These are phyloP conservation scores for Electrophaes corylata DNA, from an alignment of 2,888 invertebrate species.

Conservation along the genomic window DNA sequence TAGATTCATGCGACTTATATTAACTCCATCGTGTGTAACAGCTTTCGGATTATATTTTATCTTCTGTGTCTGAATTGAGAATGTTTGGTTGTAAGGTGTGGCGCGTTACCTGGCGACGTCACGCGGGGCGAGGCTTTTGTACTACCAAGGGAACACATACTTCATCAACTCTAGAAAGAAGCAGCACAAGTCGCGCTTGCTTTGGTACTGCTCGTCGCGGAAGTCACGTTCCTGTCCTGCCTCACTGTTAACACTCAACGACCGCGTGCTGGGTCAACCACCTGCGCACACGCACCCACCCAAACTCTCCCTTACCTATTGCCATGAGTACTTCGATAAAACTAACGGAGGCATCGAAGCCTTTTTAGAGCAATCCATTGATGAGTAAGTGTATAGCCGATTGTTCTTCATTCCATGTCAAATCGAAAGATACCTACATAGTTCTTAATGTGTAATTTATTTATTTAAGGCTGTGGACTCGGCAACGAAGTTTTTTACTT, in stretches of 20 bases:
- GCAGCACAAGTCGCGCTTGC: constrained; percentile 53
- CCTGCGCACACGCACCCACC: constrained; percentile 65
- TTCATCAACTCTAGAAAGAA: constrained; percentile 63
- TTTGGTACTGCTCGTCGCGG: constrained; percentile 70
- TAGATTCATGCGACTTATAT: constrained; percentile 12
- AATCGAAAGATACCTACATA: background rate
- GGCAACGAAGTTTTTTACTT: background rate
- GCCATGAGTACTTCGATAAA: constrained; percentile 29
- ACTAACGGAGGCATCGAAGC: constrained; percentile 30
- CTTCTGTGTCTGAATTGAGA: constrained; percentile 18
- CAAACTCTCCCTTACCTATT: constrained; percentile 49
- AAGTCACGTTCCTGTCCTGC: constrained; percentile 64
- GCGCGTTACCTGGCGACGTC: constrained; percentile 59
- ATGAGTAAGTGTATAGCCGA: constrained; percentile 7
- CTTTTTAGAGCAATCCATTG: constrained; percentile 30
- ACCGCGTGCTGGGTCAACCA: constrained; percentile 56
- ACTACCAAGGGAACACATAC: constrained; percentile 65
- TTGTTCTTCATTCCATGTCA: background rate
- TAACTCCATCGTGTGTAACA: background rate
- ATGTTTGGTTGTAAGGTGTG: constrained; percentile 43
- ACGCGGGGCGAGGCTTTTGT: constrained; percentile 60
- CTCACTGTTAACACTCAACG: constrained; percentile 59
- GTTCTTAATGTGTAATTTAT: background rate
- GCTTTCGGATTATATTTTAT: background rate
- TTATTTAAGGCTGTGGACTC: background rate